Evolutionary conservation across 2,113 vertebrate genomes (phyloP).

Genomic region (Prunella himalayana): DNA sequence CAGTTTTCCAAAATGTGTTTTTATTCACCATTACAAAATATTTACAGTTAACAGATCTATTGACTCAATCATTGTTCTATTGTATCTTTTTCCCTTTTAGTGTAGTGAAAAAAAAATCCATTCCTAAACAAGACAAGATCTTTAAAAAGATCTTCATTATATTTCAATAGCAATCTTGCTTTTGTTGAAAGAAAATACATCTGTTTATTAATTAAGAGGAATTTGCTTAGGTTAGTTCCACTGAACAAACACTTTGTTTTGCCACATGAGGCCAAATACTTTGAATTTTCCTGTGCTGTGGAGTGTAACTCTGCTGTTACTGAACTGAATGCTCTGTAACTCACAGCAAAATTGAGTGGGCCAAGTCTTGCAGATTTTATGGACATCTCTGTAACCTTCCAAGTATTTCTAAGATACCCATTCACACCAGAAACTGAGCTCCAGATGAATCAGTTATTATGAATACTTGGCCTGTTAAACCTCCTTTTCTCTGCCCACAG

Average conservation of each 20-base stretch:
- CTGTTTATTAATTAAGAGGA: conserved; percentile 36
- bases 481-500: not conserved
- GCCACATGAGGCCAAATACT: not conserved
- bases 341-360: not conserved
- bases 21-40: not conserved
- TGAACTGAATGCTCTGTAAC: not conserved
- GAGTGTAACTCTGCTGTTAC: not conserved
- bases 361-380: not conserved
- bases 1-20: not conserved
- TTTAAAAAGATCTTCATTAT: not conserved
- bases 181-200: not conserved
- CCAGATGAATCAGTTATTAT: not conserved
- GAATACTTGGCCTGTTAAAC: not conserved
- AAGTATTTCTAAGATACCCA: not conserved
- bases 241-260: conserved; percentile 23
- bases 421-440: not conserved
- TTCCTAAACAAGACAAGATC: not conserved
- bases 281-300: not conserved
- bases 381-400: not conserved
- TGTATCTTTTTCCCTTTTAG: not conserved
- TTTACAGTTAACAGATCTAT: not conserved
- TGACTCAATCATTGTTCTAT: not conserved
- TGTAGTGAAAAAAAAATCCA: not conserved
- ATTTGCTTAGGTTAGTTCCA: conserved; percentile 20
- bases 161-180: not conserved